Base-by-base conservation (phyloP, 2,888 invertebrate species). In the Pseudoips prasinana region DNA sequence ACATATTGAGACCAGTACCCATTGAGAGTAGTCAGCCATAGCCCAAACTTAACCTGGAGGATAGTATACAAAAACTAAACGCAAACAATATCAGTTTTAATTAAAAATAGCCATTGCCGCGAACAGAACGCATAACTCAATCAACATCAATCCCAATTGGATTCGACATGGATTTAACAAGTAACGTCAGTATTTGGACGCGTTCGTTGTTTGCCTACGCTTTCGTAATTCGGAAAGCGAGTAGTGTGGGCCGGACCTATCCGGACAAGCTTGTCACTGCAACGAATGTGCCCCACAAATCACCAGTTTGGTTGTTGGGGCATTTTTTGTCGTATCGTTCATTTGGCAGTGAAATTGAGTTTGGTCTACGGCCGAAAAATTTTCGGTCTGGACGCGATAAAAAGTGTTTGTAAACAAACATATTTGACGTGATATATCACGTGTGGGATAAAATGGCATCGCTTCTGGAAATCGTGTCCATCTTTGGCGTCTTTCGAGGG, bases 251-350 rank as follows among this genome's bases (percentile, higher is more conserved):
- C 55, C 70, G 54, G 43, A 56, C 53, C 57, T 64, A 62, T 57
- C 64, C 65, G 72, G 69, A 75, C 81, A 73, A 74, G 77, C 74
- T 73, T 84, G 87, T 84, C 87, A 80, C 78, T 83, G 79, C 83
- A 82, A 86, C 73, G 80, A 74, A 87, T 86, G 83, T 71, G 68
- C 56, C 57, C 80, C 82, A 86, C 87, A 87, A 87, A 87, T 87
- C 87, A 87, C 84, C 68, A 65, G 73, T 65, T 72, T 72, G 75
- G 69, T 69, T 72, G 73, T 64, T 61, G 60, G 61, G 59, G 52
- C 62, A 70, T 82, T 84, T 85, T 86, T 84, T 85, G 73, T 74
- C 69, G 69, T 73, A 70, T 66, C 75, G 72, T 83, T 76, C 77
- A 79, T 83, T 85, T 77, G 73, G 71, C 69, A 64, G 60, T 72